Evolutionary conservation across 1,140 invertebrate genomes (phyloP).

Genomic region (Drosophila nasuta): DNA sequence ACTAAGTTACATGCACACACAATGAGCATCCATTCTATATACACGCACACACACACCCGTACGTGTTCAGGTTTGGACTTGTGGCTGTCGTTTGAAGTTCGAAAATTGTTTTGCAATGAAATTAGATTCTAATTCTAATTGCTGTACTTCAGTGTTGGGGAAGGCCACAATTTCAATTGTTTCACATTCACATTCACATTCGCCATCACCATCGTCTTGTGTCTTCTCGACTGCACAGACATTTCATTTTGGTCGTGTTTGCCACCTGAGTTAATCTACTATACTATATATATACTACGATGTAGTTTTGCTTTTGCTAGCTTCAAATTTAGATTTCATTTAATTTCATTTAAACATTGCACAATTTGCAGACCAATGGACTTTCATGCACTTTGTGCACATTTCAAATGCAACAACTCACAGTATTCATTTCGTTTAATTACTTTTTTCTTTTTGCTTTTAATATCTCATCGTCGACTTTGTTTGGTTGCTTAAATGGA

Average conservation of each 20-base stretch:
- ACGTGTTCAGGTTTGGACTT: conserved; percentile 9
- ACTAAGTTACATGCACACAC: background rate
- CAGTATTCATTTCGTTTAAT: conserved; percentile 22
- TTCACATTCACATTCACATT: background rate
- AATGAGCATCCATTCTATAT: background rate
- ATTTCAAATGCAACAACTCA: conserved; percentile 9
- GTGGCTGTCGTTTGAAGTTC: conserved; percentile 56
- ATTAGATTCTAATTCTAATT: conserved; percentile 75
- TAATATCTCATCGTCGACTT: background rate
- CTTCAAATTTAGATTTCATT: background rate
- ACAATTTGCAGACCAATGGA: conserved; percentile 15
- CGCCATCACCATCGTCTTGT: background rate
- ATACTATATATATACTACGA: background rate
- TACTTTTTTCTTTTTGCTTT: conserved; percentile 6
- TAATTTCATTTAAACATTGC: conserved; percentile 40
- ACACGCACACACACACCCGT: background rate
- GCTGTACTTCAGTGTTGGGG: conserved; percentile 33
- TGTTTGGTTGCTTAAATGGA: background rate
- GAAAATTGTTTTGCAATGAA: conserved; percentile 80
- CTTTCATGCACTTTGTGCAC: conserved; percentile 13
- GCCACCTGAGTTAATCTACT: conserved; percentile 24
- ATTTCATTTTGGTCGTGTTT: background rate
- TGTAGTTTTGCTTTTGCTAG: background rate
- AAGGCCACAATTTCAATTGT: conserved; percentile 33
- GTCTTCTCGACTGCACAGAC: background rate